A percentile compares a stretch with the other conserved stretches of the same genome.
Evolutionary conservation across 2,113 vertebrate genomes (phyloP).

Genomic region (Megaptera novaeangliae): DNA sequence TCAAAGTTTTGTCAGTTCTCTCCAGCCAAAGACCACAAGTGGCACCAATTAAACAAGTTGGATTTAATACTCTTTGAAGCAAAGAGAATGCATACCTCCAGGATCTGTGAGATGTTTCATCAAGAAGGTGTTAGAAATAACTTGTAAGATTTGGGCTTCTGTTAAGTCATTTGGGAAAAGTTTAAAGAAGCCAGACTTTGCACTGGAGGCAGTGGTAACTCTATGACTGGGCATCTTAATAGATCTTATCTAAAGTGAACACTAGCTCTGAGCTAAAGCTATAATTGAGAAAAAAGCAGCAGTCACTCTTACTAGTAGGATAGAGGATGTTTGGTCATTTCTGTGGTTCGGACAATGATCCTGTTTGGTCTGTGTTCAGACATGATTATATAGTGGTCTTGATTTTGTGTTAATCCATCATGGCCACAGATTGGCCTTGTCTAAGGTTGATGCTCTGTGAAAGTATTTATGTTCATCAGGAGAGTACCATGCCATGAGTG

Average conservation of each 20-base stretch:
- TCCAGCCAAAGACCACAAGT: neutral
- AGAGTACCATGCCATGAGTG: rapidly evolving
- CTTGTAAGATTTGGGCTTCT: neutral
- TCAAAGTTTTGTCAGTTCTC: neutral
- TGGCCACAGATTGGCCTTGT: neutral
- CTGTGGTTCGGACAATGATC: neutral
- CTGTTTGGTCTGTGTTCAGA: neutral
- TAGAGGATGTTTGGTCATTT: neutral
- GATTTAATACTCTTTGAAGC: neutral
- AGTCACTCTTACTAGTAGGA: neutral
- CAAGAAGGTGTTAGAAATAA: neutral
- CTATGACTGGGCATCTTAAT: neutral
- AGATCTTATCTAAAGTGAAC: neutral
- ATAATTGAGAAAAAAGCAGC: neutral
- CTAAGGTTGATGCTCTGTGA: neutral
- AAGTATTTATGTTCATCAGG: neutral
- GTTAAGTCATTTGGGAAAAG: neutral
- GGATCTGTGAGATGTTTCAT: neutral
- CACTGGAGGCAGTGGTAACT: neutral
- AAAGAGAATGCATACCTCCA: neutral
- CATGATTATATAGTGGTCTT: neutral
- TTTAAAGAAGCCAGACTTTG: neutral
- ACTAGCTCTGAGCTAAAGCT: no score
- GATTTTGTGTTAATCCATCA: neutral
- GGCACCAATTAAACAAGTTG: neutral